Evolutionary conservation across 23 tunicate genomes (phyloP).

Genomic region (Halocynthia aurantium): DNA sequence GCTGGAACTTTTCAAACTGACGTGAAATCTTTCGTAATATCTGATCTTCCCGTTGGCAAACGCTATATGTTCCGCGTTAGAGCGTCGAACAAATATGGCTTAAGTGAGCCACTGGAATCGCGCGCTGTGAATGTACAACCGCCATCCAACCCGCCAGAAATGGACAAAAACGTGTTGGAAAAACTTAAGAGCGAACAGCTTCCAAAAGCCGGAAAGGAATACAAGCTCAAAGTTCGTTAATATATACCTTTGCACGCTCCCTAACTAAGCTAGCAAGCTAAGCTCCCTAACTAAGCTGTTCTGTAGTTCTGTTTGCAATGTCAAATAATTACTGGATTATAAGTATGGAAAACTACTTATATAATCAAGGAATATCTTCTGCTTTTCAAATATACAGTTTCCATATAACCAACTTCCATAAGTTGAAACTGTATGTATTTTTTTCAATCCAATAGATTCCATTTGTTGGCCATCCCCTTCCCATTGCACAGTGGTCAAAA

Average conservation of each 20-base stretch:
- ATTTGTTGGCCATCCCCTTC: slow-evolving; percentile 74
- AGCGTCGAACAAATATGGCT: slow-evolving; percentile 70
- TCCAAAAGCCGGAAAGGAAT: slow-evolving; percentile 85
- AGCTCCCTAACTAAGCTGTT: too few relatives aligned
- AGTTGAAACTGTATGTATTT: background rate
- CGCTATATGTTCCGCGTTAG: slow-evolving; percentile 83
- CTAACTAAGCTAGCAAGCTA: too few relatives aligned
- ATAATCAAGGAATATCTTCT: too few relatives aligned
- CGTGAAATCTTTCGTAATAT: slow-evolving; percentile 51
- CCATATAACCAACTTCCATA: background rate
- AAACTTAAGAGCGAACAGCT: slow-evolving; percentile 36
- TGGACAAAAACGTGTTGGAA: slow-evolving; percentile 58
- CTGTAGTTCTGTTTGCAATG: too few relatives aligned
- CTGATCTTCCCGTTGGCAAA: slow-evolving; percentile 52
- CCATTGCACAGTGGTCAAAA: slow-evolving; percentile 87
- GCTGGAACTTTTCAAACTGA: slow-evolving; percentile 48
- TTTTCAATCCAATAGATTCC: slow-evolving; percentile 52
- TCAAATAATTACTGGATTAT: too few relatives aligned
- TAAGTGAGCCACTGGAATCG: slow-evolving; percentile 80
- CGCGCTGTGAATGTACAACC: slow-evolving; percentile 82
- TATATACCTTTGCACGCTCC: background rate
- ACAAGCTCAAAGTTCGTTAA: slow-evolving; percentile 48
- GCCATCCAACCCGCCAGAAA: slow-evolving; percentile 75
- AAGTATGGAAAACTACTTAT: too few relatives aligned
- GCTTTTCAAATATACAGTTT: too few relatives aligned